Base-by-base conservation (phyloP, 2,888 invertebrate species). In the Drosophila neonasuta region DNA sequence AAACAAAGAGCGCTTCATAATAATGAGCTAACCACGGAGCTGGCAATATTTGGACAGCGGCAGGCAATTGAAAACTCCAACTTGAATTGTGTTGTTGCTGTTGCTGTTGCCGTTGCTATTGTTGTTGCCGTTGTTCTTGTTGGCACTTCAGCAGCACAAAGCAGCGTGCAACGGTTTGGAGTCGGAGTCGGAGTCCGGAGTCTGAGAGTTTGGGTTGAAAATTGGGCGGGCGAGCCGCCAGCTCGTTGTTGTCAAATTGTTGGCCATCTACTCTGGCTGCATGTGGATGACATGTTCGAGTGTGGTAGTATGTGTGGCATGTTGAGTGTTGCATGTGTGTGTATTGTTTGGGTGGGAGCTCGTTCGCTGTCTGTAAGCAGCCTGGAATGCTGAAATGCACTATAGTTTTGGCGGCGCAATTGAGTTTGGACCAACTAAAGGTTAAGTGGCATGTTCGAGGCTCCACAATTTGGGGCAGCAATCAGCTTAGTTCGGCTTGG, bases 221-320 rank as follows among this genome's bases (percentile, higher is more conserved):
- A 87, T 86, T 86, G 88, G 86, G 86, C 74, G 84, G 77, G 51
- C 71, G 17, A 42, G 36, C 55, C 80, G 65, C 58, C 77, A 68
- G 67, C 79, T 86, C 66, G 88, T 87, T 82, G 77, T 86, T 87
- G 81, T 87, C 81, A 86, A 74, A 81, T 82, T 86, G 88, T 82
- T 85, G 63, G 73, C 72, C 78, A 69, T 72, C 62, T 68, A 63
- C 45, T 52, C 45, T 52, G 49, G n/a, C 57, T 39, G 20, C 32
- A 54, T 60, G 63, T 54, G 64, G 55, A 57, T 67, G 65, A 77
- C 80, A 80, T 68, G 66, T 84, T 79, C 60, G 60, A 68, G 29
- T 24, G 42, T 46, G 29, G 52, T 41, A 41, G 39, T 41, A 41
- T 24, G 13, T 44, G 15, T 46, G 30, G 20, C 49, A 29, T 44